Base-by-base conservation (phyloP, 2,113 vertebrate species). In the Connochaetes taurinus region DNA sequence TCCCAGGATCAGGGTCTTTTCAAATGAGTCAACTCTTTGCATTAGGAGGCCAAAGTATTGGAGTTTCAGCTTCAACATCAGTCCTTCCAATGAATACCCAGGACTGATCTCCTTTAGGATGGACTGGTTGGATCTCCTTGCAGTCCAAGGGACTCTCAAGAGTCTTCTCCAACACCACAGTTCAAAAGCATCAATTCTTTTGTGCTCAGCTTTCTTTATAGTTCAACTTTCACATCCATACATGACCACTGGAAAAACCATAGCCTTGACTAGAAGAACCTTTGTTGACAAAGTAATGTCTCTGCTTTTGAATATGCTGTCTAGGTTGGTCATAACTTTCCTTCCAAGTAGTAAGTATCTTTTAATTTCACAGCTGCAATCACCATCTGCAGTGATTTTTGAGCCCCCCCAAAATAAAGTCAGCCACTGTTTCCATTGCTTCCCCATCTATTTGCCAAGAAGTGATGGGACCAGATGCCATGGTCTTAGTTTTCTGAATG, bases 401-500 rank as follows among this genome's bases (percentile, higher is more conserved):
- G 62, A n/a, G 31, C 3, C 29, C 11, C 2, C 0, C 0, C 0
- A 19, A 64, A n/a, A 62, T 62, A n/a, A 33, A 19, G 33, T 64
- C 33, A 17, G 15, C 7, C 62, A n/a, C 31, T 19, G 62, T 64
- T n/a, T 64, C 15, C 33, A 9, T 7, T 64, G 62, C 7, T n/a
- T 64, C 33, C 14, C 16, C 33, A 19, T 64, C 33, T 64, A 19
- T 64, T 64, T 64, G 7, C 62, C 62, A n/a, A 17, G 33, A 64
- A 17, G 31, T n/a, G 15, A 64, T 64, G 16, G 62, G 62, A n/a
- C 62, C 0, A 0, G 62, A 57, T 64, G 62, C 16, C 62, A 19
- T 64, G 62, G n/a, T 64, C 33, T 64, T 64, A 33, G 60, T 19
- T n/a, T 67, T 67, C 16, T n/a, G 62, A 67, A 67, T 67, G 33